These are phyloP conservation scores for Propithecus deckenii DNA, from an alignment of 2,797 vertebrate genomes.

Conservation along the genomic window DNA sequence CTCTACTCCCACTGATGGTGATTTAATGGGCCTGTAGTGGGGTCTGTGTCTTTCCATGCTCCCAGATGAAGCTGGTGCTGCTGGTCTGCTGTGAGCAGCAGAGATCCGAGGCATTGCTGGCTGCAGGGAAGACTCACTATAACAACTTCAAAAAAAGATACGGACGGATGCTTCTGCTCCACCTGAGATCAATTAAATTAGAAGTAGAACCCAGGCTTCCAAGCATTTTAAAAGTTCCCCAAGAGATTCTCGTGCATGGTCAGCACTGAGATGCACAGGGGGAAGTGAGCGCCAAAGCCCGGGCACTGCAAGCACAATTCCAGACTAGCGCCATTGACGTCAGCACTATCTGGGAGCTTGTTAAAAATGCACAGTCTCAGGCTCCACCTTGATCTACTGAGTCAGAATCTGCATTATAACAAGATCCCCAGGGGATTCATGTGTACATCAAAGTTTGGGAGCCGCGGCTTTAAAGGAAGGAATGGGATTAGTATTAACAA, in stretches of 20 bases:
- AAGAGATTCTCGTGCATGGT: neutral
- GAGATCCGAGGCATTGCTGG: neutral
- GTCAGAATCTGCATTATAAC: neutral
- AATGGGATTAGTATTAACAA: neutral
- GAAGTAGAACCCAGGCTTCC: neutral
- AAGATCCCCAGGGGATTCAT: neutral
- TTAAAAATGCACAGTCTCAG: neutral
- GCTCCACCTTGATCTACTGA: neutral
- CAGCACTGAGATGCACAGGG: neutral
- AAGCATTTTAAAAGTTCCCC: neutral
- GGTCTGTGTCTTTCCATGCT: neutral
- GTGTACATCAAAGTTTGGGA: neutral
- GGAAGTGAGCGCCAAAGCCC: neutral
- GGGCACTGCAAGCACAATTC: rapidly evolving
- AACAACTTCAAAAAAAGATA: neutral
- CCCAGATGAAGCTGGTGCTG: neutral
- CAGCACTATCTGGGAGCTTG: neutral
- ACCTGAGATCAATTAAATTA: neutral
- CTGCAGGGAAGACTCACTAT: neutral
- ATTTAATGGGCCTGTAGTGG: neutral
- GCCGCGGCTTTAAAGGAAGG: neutral
- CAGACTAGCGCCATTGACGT: no score
- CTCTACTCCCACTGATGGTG: neutral
- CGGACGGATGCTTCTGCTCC: neutral
- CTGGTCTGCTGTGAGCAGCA: neutral